These are phyloP conservation scores for Lepus americanus DNA, from an alignment of 2,113 vertebrate genomes.

Conservation along the genomic window DNA sequence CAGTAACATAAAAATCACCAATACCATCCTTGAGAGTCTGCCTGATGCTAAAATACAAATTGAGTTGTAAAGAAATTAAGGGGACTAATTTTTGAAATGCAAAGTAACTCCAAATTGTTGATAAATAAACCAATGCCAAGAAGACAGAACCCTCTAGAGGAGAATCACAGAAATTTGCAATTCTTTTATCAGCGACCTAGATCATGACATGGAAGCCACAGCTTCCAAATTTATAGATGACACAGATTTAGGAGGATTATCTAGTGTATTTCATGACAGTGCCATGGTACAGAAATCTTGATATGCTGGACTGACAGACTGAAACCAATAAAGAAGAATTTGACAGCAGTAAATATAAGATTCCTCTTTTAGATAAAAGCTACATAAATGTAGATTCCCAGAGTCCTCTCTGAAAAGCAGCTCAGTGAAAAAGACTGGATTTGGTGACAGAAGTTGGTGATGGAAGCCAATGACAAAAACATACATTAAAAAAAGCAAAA, in stretches of 20 bases:
- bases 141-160: neutral
- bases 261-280: slow-evolving; percentile 50
- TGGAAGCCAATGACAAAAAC: neutral
- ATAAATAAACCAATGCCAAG: neutral
- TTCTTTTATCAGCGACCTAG: neutral
- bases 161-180: neutral
- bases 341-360: slow-evolving; percentile 60
- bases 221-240: slow-evolving; percentile 38
- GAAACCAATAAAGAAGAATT: slow-evolving; percentile 65
- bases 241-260: slow-evolving; percentile 53
- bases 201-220: slow-evolving; percentile 6
- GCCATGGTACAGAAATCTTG: slow-evolving; percentile 42
- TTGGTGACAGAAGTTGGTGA: neutral
- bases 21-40: neutral
- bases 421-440: neutral
- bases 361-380: slow-evolving; percentile 55
- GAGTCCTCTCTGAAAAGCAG: slow-evolving; percentile 22
- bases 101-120: neutral
- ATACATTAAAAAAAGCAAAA: neutral
- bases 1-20: slow-evolving; percentile 7
- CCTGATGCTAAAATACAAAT: neutral
- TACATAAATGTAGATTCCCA: neutral
- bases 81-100: neutral
- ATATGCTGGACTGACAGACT: slow-evolving; percentile 55
- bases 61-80: neutral